Evolutionary conservation across 2,888 invertebrate genomes (phyloP).

Genomic region (Acrobasis suavella): DNA sequence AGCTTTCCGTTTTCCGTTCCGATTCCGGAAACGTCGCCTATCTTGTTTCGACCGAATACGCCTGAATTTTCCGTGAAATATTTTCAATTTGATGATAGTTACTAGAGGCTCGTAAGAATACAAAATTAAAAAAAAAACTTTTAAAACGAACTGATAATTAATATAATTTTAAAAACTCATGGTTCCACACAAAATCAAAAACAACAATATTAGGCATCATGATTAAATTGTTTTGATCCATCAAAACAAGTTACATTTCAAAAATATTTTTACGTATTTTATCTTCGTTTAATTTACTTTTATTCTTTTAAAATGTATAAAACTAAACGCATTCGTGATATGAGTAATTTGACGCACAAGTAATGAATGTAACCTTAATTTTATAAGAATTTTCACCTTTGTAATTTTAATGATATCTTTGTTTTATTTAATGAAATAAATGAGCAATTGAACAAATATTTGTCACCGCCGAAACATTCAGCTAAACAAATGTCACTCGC

Average conservation of each 20-base stretch:
- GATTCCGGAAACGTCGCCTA: not conserved
- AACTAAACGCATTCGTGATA: not conserved
- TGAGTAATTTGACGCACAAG: not conserved
- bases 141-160: no score
- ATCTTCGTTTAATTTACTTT: no score
- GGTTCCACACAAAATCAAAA: no score
- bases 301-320: no score
- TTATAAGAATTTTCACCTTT: not conserved
- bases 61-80: not conserved
- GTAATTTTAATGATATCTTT: not conserved
- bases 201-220: no score
- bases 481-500: not conserved
- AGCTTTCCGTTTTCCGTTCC: not conserved
- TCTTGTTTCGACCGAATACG: not conserved
- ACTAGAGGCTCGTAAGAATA: no score
- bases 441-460: conserved; percentile 1
- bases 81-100: no score
- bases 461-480: conserved; percentile 11
- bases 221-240: no score
- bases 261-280: no score
- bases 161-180: no score
- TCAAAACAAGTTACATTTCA: no score
- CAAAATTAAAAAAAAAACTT: no score
- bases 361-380: conserved; percentile 2
- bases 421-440: not conserved